Evolutionary conservation across 2,113 vertebrate genomes (phyloP), one percentile per base, ranked within the genome.

Genomic region (Spea multiplicata): DNA sequence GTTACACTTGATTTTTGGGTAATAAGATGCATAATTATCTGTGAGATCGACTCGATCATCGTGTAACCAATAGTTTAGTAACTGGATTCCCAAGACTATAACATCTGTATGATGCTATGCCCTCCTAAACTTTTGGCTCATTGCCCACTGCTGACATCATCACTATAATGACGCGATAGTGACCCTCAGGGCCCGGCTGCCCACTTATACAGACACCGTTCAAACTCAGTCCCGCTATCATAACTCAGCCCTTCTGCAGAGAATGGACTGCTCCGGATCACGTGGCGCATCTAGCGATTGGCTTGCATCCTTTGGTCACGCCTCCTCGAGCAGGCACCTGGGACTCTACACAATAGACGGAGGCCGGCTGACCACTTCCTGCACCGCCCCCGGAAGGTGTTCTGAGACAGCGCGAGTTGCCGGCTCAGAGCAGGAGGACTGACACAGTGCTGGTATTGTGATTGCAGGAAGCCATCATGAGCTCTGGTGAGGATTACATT

Each of bases 331-430:
- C 65, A 12, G 3, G 50, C 8, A 13, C 61, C 16, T 13, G 1
- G 8, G 3, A 16, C 61, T 13, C 9, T 8, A 59, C 4, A 9
- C 55, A 59, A 59, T 59, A 9, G 8, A 6, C 57, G 3, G 44
- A 52, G 6, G n/a, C 48, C 57, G 4, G 44, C 45, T 48, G 3
- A 68, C 12, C 67, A 71, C 67, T 71, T 78, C 76, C 76, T 50
- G 44, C 12, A 3, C 14, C 68, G 13, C 57, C 67, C 67, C 76
- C 53, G 76, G 69, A 78, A 78, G 68, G 17, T 50, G 48, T 6
- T 4, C 6, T 12, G 16, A 64, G 44, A 44, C 16, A n/a, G 16
- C n/a, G 10, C 10, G 67, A 78, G 10, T 62, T 72, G 68, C 76
- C 76, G 76, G 76, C 8, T 71, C 76, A 10, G 5, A 8, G 1